Evolutionary conservation across 2,797 vertebrate genomes (phyloP), one percentile per base, ranked within the genome.

Genomic region (Aselliscus stoliczkanus): DNA sequence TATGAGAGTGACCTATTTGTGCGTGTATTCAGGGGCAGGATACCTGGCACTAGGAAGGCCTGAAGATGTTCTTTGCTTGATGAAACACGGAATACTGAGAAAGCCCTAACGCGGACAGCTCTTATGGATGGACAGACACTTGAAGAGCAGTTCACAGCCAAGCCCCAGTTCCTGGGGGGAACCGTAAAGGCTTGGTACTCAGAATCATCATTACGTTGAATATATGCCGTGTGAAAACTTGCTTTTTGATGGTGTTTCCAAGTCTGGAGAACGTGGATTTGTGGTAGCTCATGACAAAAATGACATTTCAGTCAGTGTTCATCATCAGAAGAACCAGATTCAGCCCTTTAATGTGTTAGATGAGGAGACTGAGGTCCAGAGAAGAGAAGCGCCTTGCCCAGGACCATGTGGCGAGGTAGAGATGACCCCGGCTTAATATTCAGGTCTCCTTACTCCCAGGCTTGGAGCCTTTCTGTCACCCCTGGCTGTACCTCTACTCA

Each of bases 221-320:
- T 70, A 62, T 65, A 42, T 75, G 42, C 47, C 42, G 12, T 34
- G 23, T 58, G 84, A 80, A 93, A 88, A 52, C 25, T 81, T 37
- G 75, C 70, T 94, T 95, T 42, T 88, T 60, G 54, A 47, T 60
- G 56, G 11, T 20, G 2, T 92, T 84, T 90, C 72, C 42, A 60
- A 50, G n/a, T 81, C 76, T 85, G 67, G 52, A 85, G 76, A 93
- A 75, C 79, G 83, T 79, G 7, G 44, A 75, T 93, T 92, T 77
- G 10, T 37, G 12, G 58, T 62, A n/a, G n/a, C n/a, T n/a, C 7
- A 25, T 39, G 90, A 79, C 58, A 76, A 81, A 95, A 94, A 60
- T 80, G 42, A 39, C 23, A 18, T 75, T 86, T 90, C 70, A 79
- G 62, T 89, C 13, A 67, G 31, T 72, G 52, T 93, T 47, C 7